Evolutionary conservation across 2,113 vertebrate genomes (phyloP).

Genomic region (Bolborhynchus lineola): DNA sequence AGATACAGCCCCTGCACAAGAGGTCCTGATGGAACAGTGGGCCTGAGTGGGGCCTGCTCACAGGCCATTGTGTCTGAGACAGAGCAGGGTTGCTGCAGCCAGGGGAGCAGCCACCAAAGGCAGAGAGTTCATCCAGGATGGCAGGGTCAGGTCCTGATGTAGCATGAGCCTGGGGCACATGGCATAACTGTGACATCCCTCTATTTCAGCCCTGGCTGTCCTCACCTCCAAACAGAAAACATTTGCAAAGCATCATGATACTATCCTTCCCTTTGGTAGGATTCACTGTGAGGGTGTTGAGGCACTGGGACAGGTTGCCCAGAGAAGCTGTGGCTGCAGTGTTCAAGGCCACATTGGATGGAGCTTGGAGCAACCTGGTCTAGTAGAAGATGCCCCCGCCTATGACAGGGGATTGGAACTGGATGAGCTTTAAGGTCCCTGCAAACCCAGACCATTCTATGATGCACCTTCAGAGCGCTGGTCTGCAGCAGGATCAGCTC

Average conservation of each 20-base stretch:
- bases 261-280: background rate
- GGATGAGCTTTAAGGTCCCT: background rate
- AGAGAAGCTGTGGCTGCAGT: background rate
- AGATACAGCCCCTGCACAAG: background rate
- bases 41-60: background rate
- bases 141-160: fast-evolving
- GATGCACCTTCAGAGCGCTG: background rate
- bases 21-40: background rate
- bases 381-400: too few species aligned
- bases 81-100: background rate
- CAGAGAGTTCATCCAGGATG: background rate
- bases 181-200: background rate
- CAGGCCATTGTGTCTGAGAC: background rate
- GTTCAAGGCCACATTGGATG: background rate
- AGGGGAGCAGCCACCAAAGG: background rate
- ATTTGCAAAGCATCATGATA: background rate
- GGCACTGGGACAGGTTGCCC: background rate
- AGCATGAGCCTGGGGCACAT: background rate
- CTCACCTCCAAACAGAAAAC: background rate
- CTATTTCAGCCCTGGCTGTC: background rate
- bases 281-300: background rate
- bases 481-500: background rate
- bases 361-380: background rate
- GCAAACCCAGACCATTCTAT: background rate
- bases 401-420: too few species aligned